These are phyloP conservation scores for Enteromius paludinosus DNA, from an alignment of 2,797 vertebrate genomes.

Conservation along the genomic window DNA sequence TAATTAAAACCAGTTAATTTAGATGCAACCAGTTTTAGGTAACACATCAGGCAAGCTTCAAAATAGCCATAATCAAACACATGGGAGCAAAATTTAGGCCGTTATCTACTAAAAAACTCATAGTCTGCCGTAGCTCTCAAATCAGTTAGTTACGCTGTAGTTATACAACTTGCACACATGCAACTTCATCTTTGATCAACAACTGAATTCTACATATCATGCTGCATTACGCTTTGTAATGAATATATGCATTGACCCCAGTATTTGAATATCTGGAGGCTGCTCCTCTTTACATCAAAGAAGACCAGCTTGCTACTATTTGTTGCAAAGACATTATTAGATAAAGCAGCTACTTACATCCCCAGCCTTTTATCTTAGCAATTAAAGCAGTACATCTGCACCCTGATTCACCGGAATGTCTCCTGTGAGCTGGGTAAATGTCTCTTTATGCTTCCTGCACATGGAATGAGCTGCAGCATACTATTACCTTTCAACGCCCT, in stretches of 20 bases:
- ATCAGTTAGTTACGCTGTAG: neutral
- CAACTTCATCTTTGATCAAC: neutral
- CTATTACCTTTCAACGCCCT: neutral
- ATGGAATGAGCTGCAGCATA: neutral
- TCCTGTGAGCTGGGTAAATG: neutral
- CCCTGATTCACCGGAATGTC: neutral
- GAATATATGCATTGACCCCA: no score
- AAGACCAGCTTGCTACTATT: no score
- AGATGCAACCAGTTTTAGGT: neutral
- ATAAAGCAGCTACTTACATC: neutral
- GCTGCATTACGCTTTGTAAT: neutral
- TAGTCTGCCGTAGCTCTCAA: neutral
- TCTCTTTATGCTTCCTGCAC: neutral
- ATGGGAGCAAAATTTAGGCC: neutral
- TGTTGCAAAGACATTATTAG: neutral
- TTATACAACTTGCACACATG: neutral
- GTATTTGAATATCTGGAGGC: no score
- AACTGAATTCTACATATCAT: neutral
- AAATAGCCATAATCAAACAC: neutral
- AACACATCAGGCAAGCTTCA: neutral
- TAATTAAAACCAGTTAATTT: neutral
- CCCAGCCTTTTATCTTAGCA: neutral
- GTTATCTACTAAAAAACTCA: neutral
- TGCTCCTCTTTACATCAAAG: neutral
- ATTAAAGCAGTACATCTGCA: neutral